A percentile compares a stretch with the other conserved stretches of the same genome.
These are phyloP conservation scores for Hippolais icterina DNA, from an alignment of 2,113 vertebrate genomes.

Conservation along the genomic window DNA sequence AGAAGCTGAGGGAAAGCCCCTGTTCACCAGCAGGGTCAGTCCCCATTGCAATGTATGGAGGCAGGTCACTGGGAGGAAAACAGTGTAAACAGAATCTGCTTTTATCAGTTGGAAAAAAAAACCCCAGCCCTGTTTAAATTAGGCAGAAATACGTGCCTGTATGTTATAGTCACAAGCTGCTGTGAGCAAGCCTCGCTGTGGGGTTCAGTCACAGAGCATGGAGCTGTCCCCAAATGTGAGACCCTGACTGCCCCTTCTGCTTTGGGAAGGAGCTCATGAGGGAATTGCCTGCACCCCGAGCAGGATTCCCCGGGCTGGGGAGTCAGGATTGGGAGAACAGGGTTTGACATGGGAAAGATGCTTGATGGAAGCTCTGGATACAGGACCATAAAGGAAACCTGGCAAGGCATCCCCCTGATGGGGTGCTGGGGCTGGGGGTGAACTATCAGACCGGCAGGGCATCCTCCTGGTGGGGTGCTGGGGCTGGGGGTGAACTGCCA, in stretches of 20 bases:
- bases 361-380: background rate
- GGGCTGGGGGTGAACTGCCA: no score
- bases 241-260: background rate
- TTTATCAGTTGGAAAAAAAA: background rate
- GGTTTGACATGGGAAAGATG: background rate
- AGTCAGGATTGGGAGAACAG: rapidly evolving
- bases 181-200: background rate
- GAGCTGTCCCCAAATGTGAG: background rate
- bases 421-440: background rate
- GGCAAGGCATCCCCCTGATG: background rate
- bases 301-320: background rate
- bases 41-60: background rate
- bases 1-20: background rate
- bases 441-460: background rate
- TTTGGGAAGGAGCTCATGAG: background rate
- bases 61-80: background rate
- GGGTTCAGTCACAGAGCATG: background rate
- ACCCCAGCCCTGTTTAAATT: background rate
- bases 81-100: slow-evolving; percentile 35
- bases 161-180: background rate
- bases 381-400: background rate
- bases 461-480: background rate
- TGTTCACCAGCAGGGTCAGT: background rate
- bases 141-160: background rate
- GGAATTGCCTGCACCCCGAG: background rate